phyloP scores from a whole-genome alignment of 2,888 invertebrate genomes.

The Caenorhabditis angaria region DNA sequence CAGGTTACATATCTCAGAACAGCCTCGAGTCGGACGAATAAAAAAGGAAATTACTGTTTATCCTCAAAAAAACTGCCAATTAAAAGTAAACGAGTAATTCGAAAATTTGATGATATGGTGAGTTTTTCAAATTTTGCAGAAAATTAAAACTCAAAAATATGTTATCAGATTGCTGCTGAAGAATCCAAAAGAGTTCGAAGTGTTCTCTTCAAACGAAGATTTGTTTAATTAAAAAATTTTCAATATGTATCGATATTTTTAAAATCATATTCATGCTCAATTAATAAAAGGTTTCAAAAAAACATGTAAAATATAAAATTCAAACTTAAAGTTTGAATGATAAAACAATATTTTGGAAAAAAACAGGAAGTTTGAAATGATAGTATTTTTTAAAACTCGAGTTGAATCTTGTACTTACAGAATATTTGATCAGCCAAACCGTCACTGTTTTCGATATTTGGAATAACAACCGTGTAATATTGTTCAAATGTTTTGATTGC shows the following conservation, averaged over 20 bases:
- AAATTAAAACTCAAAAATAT: not conserved
- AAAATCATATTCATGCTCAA: constrained; percentile 5
- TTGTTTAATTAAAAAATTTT: not conserved
- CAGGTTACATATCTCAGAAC: constrained; percentile 33
- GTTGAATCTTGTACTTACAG: not conserved
- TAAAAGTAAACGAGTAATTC: constrained; percentile 36
- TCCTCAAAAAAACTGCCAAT: constrained; percentile 26
- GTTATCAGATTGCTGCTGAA: constrained; percentile 1
- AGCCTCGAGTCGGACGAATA: constrained; percentile 24
- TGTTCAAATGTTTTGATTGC: not conserved
- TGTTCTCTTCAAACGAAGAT: not conserved
- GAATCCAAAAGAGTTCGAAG: not conserved
- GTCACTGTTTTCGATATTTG: not conserved
- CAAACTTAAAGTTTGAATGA: too few relatives aligned
- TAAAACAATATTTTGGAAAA: too few relatives aligned
- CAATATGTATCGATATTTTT: constrained; percentile 4
- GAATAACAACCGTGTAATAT: not conserved
- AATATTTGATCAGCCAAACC: too few relatives aligned
- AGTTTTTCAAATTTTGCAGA: not conserved
- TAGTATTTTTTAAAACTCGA: not conserved
- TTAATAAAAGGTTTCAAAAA: too few relatives aligned
- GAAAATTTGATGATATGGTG: constrained; percentile 36
- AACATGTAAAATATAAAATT: too few relatives aligned
- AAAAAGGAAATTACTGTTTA: constrained; percentile 39
- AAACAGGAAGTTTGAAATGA: too few relatives aligned